Evolutionary conservation across 1,140 invertebrate species (phyloP).

Genomic region (Hermatobates lingyangjiaoensis): DNA sequence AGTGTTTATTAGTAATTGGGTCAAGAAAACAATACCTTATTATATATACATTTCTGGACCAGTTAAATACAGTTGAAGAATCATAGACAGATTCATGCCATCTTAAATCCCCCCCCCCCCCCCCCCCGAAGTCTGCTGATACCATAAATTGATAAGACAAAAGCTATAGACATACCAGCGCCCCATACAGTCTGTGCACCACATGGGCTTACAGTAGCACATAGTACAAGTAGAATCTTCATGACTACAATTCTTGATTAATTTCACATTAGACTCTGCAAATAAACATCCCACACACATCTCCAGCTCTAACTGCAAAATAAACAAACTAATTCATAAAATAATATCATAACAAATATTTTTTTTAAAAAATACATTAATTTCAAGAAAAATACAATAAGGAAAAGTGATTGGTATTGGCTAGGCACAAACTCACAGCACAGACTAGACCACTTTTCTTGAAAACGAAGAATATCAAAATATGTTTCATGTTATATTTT

Average conservation of each 20-base stretch:
- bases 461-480: no score
- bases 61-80: no score
- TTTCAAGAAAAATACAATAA: no score
- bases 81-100: no score
- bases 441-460: no score
- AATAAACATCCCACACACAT: slow-evolving; percentile 79
- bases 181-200: slow-evolving; percentile 71
- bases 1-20: no score
- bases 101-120: background rate
- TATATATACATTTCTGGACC: no score
- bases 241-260: slow-evolving; percentile 48
- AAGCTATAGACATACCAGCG: slow-evolving; percentile 42
- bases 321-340: background rate
- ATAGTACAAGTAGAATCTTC: slow-evolving; percentile 28
- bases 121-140: background rate
- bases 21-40: no score
- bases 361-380: slow-evolving; percentile 32
- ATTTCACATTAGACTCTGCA: slow-evolving; percentile 54
- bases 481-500: no score
- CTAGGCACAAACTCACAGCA: no score
- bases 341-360: background rate
- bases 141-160: background rate
- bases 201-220: slow-evolving; percentile 67
- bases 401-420: no score
- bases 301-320: slow-evolving; percentile 28